A percentile compares a stretch with the other conserved stretches of the same genome.
These are phyloP conservation scores for Clytia hemisphaerica DNA, from an alignment of 30 jellyfish, hydroid and myxozoan genomes.

Conservation along the genomic window DNA sequence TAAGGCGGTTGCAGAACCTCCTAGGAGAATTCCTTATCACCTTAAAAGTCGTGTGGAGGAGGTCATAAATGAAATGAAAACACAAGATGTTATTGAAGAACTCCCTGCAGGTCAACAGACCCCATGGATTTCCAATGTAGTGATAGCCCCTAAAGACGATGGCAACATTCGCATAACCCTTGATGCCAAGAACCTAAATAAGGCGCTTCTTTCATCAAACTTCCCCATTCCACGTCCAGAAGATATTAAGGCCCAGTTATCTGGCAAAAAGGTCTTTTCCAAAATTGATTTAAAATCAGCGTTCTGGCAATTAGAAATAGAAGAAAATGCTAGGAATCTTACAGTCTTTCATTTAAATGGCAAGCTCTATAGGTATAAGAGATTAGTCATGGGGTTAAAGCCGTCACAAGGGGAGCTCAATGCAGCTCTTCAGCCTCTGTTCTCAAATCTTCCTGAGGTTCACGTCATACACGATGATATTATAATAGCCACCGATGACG, in stretches of 20 bases:
- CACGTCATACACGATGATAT: constrained; percentile 2
- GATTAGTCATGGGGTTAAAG: constrained; percentile 5
- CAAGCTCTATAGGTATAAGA: not conserved
- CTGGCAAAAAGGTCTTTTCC: constrained; percentile 16
- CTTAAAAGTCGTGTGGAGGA: constrained; percentile 15
- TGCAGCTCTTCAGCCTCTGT: not conserved
- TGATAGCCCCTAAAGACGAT: constrained; percentile 46
- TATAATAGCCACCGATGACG: not conserved
- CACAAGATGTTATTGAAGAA: constrained; percentile 28
- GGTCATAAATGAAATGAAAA: constrained; percentile 37
- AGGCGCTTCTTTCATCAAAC: constrained; percentile 31
- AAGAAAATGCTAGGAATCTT: not conserved
- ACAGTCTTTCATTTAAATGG: constrained; percentile 8
- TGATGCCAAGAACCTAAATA: constrained; percentile 26
- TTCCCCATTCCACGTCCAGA: constrained; percentile 38
- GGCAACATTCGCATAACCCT: constrained; percentile 35
- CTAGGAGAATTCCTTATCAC: constrained; percentile 34
- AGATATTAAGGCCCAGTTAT: not conserved
- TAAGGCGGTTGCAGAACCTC: constrained; percentile 17
- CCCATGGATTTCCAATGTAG: constrained; percentile 26
- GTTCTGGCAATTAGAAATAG: constrained; percentile 6
- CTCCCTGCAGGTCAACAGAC: constrained; percentile 25
- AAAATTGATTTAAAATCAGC: constrained; percentile 14
- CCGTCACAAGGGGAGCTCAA: constrained; percentile 31
- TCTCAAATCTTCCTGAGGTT: not conserved